phyloP scores from a whole-genome alignment of 2,113 vertebrate genomes.

The Herpailurus yagouaroundi region DNA sequence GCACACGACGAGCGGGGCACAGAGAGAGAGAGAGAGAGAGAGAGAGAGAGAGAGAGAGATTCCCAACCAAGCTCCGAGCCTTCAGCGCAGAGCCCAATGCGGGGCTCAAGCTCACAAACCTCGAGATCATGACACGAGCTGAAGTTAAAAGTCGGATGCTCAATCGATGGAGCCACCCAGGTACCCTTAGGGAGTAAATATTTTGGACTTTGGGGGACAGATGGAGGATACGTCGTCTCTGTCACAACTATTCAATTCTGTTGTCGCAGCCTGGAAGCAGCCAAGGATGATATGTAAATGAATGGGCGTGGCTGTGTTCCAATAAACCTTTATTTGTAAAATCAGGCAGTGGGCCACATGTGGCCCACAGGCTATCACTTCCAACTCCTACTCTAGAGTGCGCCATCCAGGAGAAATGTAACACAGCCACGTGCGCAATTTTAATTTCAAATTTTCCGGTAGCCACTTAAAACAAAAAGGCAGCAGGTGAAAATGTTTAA shows the following conservation, averaged over 20 bases:
- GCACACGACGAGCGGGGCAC: accelerated
- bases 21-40: no score
- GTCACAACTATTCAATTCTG: not conserved
- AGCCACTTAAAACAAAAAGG: not conserved
- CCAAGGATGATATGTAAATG: not conserved
- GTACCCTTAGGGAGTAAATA: not conserved
- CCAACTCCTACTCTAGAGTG: not conserved
- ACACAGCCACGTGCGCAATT: not conserved
- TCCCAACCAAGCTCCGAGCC: no score
- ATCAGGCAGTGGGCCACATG: not conserved
- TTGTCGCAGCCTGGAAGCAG: not conserved
- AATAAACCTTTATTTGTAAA: conserved; percentile 52
- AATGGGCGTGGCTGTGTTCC: not conserved
- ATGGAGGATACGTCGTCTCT: not conserved
- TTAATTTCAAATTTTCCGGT: not conserved
- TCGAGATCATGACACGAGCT: no score
- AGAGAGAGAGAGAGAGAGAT: no score
- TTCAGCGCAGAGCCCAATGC: no score
- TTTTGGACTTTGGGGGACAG: not conserved
- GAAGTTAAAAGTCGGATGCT: no score
- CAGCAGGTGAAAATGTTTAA: not conserved
- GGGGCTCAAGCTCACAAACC: no score
- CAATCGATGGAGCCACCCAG: no score
- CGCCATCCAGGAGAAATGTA: not conserved
- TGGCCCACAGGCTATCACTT: accelerated